These are phyloP conservation scores for Scrobipalpa costella DNA, from an alignment of 2,888 invertebrate genomes.

Conservation along the genomic window DNA sequence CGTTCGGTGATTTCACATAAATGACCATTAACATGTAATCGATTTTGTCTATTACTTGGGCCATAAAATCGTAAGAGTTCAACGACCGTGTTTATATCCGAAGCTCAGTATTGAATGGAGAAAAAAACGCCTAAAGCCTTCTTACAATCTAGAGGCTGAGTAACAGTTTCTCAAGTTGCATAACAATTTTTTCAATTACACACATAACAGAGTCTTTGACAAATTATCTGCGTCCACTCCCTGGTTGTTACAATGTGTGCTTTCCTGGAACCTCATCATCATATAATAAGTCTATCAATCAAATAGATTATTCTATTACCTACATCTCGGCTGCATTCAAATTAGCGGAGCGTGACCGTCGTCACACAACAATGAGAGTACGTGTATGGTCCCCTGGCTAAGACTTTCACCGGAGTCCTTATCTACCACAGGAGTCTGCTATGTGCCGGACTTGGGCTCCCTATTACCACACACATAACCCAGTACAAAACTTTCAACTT, in stretches of 20 bases:
- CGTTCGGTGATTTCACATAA: slow-evolving; percentile 64
- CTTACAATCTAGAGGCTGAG: slow-evolving; percentile 62
- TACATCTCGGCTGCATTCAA: slow-evolving; percentile 61
- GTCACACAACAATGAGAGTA: slow-evolving; percentile 58
- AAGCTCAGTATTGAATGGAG: slow-evolving; percentile 63
- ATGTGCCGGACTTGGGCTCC: background rate
- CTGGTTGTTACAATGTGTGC: slow-evolving; percentile 57
- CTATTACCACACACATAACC: background rate
- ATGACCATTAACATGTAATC: slow-evolving; percentile 61
- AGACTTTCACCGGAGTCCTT: slow-evolving; percentile 59
- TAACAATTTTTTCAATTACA: slow-evolving; percentile 70
- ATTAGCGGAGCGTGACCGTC: slow-evolving; percentile 65
- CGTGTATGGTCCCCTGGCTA: slow-evolving; percentile 45
- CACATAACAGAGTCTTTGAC: slow-evolving; percentile 58
- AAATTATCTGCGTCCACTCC: slow-evolving; percentile 56
- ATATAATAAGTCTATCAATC: slow-evolving; percentile 73
- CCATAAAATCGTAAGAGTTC: slow-evolving; percentile 66
- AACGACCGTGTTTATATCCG: slow-evolving; percentile 53
- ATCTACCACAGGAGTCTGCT: slow-evolving; percentile 43
- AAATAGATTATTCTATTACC: slow-evolving; percentile 66
- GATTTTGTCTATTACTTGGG: slow-evolving; percentile 67
- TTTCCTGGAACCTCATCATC: slow-evolving; percentile 68
- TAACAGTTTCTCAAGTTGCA: slow-evolving; percentile 71
- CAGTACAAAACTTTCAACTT: background rate
- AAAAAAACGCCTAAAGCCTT: slow-evolving; percentile 68